Base-by-base conservation (phyloP, 2,888 invertebrate species). In the Aphodius granarius region DNA sequence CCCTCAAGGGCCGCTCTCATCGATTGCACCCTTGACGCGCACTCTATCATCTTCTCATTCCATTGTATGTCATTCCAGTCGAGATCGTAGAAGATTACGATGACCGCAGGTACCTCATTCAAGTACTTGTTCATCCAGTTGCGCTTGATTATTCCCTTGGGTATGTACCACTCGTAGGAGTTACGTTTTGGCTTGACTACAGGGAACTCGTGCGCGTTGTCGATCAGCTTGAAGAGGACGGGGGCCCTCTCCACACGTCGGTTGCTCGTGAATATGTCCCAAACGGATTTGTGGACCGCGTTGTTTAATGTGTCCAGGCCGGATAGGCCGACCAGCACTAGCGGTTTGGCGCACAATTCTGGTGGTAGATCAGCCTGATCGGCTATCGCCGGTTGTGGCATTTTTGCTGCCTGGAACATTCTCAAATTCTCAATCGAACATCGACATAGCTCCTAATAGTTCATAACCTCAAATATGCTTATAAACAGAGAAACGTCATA, bases 101-200 rank as follows among this genome's bases (percentile, higher is more conserved):
- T 94, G 0, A 99, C 94, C 0, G 98, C 94, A 6, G 99, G 99
- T 79, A 99, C 91, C 75, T 94, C 91, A 80, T 94, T 92, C 63
- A 97, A 89, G 84, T 98, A 97, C 87, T 99, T 99, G 72, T 92
- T 91, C 89, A 98, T 94, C 99, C 99, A 99, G 84, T 96, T 95
- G 66, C 94, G 92, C 86, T 98, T 98, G 5, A 99, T 88, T 79
- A 99, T 95, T 13, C 99, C 98, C 86, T 95, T 95, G 0, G 97
- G 97, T 81, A 96, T 94, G 86, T 97, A 97, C 95, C 96, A 97
- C 84, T 98, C 98, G 86, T 97, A 98, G 0, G 96, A 95, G 83
- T 93, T 94, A 80, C 96, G 90, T 89, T 96, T 95, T 4, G 95
- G 94, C 85, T 96, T 96, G 5, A 94, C 92, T 23, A 93, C 91